Base-by-base conservation (phyloP, 37 sponge, comb jelly and placozoan genomes). In the Agelas oroides region DNA sequence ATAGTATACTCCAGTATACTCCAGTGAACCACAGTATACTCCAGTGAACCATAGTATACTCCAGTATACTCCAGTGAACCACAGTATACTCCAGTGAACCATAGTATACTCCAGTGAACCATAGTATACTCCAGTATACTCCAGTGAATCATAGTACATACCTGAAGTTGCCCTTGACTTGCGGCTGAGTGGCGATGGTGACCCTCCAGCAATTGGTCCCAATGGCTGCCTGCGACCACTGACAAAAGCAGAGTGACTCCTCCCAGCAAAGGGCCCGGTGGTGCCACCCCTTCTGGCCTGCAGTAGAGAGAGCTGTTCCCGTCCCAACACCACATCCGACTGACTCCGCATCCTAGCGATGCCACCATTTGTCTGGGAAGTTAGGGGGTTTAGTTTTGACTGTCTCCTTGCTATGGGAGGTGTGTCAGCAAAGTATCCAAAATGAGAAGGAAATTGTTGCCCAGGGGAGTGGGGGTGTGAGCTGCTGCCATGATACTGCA, bases 111-210 rank as follows among this genome's bases (percentile, higher is more conserved):
- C 46, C 46, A 46, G 8, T 46, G 46, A 46, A 46, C 8, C 46
- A 46, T 46, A 46, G 46, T 46, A 46, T 46, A 46, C 46, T 46
- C 6, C 46, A 46, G 8, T 46, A 54, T 19, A 40, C 24, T 24
- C 2, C 19, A 71, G 21, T 38, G 72, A 13, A 38, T 24, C 19
- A 18, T 39, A 36, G 5, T 1, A 36, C 19, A 23, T 77, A 78
- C 79, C 79, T 65, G 79, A 78, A 38, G 65, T 6, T 66, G 79
- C 65, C 19, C 79, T 61, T 23, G 52, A 65, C 66, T 52, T 78
- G 0, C 41, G 79, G 12, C 79, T 25, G 52, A 78, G 27, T 24
- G 79, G 53, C 1, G 79, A 78, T 12, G 33, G 77, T 5, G 77
- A 54, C 12, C 77, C 62, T 21, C 21, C 34, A 20, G 46, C 65